Evolutionary conservation across 2,113 vertebrate genomes (phyloP).

Genomic region (Ramphastos sulfuratus): DNA sequence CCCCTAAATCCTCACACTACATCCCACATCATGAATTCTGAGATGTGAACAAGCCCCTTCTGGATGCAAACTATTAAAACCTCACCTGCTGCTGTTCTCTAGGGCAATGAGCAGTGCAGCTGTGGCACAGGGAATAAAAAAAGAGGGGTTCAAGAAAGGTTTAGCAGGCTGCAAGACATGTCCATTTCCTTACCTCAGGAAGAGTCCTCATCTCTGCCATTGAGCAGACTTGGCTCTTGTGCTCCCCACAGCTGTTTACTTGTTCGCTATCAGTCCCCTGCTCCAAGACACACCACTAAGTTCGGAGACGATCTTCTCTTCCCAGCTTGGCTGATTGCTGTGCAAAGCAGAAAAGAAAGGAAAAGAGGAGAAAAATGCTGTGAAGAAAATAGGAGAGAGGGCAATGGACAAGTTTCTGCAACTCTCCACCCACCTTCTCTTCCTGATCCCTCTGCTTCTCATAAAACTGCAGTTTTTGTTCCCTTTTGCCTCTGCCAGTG

Average conservation of each 20-base stretch:
- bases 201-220: conserved; percentile 32
- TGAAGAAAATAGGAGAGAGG: conserved; percentile 2
- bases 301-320: conserved; percentile 29
- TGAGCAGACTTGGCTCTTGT: not conserved
- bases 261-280: not conserved
- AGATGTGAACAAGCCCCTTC: not conserved
- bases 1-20: not conserved
- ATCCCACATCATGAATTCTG: not conserved
- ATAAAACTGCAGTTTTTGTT: not conserved
- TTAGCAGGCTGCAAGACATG: not conserved
- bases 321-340: conserved; percentile 37
- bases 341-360: conserved; percentile 9
- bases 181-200: conserved; percentile 48
- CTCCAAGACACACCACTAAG: not conserved
- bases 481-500: not conserved
- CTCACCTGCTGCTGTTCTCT: too few species aligned
- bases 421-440: not conserved
- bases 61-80: not conserved
- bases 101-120: not conserved
- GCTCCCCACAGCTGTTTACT: not conserved
- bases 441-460: not conserved
- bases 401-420: not conserved
- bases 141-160: not conserved
- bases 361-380: conserved; percentile 17
- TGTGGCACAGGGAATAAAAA: not conserved